phyloP scores from a whole-genome alignment of 2,888 invertebrate species.

The Meandrusa payeni region DNA sequence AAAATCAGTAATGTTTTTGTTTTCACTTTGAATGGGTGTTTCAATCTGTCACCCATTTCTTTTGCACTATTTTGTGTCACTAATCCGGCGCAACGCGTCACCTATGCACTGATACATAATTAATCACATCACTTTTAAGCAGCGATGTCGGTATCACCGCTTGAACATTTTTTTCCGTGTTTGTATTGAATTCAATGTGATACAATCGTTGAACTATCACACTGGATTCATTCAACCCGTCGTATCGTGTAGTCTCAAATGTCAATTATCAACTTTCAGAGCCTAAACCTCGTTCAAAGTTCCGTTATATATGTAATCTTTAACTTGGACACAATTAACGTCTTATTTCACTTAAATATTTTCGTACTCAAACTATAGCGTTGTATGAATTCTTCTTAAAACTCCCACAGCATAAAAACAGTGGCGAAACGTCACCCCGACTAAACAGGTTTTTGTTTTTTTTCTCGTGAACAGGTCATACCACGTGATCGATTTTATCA shows the following conservation, averaged over 20 bases:
- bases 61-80: slow-evolving; percentile 43
- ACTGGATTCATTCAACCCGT: slow-evolving; percentile 32
- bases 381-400: slow-evolving; percentile 36
- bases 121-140: slow-evolving; percentile 26
- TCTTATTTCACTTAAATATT: slow-evolving; percentile 20
- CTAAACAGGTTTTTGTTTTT: slow-evolving; percentile 70
- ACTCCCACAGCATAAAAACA: slow-evolving; percentile 65
- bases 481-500: slow-evolving; percentile 56
- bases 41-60: slow-evolving; percentile 75
- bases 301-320: slow-evolving; percentile 4
- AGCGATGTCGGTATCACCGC: slow-evolving; percentile 42
- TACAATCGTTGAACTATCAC: slow-evolving; percentile 38
- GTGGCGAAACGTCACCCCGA: slow-evolving; percentile 59
- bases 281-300: slow-evolving; percentile 8
- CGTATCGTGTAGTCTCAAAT: slow-evolving; percentile 24
- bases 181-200: slow-evolving; percentile 44
- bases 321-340: slow-evolving; percentile 17
- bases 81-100: slow-evolving; percentile 22
- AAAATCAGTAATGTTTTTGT: slow-evolving; percentile 51
- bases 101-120: slow-evolving; percentile 29
- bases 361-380: slow-evolving; percentile 27
- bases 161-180: slow-evolving; percentile 57
- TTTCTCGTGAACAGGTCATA: slow-evolving; percentile 40
- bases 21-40: slow-evolving; percentile 72
- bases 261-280: slow-evolving; percentile 23